Evolutionary conservation across 1,140 invertebrate species (phyloP).

Genomic region (Microplitis demolitor): DNA sequence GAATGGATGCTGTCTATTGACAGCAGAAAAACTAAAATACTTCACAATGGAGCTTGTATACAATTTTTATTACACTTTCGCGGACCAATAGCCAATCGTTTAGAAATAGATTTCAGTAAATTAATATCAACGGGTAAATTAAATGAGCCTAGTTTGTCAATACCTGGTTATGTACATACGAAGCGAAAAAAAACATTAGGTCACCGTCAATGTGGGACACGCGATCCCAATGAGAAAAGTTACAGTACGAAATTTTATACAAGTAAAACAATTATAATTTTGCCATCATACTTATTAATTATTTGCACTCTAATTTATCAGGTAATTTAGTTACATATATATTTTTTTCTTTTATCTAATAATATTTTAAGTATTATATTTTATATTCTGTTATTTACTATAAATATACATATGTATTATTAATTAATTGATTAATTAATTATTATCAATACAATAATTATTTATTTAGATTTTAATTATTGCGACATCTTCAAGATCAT

Average conservation of each 20-base stretch:
- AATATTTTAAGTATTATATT: constrained; percentile 42
- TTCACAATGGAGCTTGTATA: constrained; percentile 82
- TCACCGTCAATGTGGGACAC: constrained; percentile 74
- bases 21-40: constrained; percentile 75
- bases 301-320: constrained; percentile 5
- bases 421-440: constrained; percentile 28
- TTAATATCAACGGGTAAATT: constrained; percentile 75
- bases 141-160: constrained; percentile 74
- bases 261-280: constrained; percentile 8
- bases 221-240: constrained; percentile 73
- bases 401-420: constrained; percentile 33
- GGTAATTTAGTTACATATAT: constrained; percentile 33
- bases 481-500: constrained; percentile 5
- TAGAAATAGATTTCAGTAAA: constrained; percentile 79
- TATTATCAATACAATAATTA: neutral
- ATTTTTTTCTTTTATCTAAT: constrained; percentile 49
- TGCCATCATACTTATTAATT: neutral
- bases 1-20: constrained; percentile 90
- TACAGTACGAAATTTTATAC: constrained; percentile 16
- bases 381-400: constrained; percentile 26
- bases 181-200: constrained; percentile 74
- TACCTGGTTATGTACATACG: constrained; percentile 74
- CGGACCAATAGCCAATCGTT: constrained; percentile 74
- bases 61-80: constrained; percentile 88
- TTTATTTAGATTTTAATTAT: neutral